Conservation (phyloP, 2,113 vertebrate species). For the Mandrillus leucophaeus region DNA sequence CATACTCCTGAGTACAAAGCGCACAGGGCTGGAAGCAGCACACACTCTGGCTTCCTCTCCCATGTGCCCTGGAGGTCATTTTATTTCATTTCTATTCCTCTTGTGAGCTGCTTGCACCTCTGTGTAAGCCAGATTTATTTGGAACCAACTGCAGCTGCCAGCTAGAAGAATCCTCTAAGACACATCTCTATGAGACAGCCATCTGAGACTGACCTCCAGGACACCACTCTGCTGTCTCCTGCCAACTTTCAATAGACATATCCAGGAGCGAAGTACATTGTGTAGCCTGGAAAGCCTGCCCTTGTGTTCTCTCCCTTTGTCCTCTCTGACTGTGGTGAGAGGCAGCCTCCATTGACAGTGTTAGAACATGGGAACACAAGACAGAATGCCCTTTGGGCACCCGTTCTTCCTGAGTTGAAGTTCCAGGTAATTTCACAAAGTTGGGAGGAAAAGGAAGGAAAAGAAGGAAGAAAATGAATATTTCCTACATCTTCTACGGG, state of each 20-base stretch:
- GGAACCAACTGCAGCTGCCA: neutral
- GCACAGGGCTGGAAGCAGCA: neutral
- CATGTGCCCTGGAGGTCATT: neutral
- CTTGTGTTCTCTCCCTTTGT: too few species aligned
- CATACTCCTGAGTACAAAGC: neutral
- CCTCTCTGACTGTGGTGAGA: neutral
- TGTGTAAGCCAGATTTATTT: neutral
- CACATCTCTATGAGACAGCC: neutral
- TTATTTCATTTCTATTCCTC: neutral
- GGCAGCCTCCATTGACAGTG: neutral
- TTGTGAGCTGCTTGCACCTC: neutral
- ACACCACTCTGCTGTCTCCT: neutral
- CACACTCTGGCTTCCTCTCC: neutral
- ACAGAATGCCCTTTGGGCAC: neutral
- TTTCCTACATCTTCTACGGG: neutral
- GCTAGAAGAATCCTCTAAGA: neutral
- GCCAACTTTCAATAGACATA: neutral
- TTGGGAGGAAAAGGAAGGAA: neutral
- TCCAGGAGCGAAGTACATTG: neutral
- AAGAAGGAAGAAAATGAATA: neutral
- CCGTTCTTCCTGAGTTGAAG: neutral
- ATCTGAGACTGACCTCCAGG: neutral
- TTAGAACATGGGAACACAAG: neutral
- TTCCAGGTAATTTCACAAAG: constrained; percentile 6
- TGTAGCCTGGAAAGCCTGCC: neutral